Conservation (phyloP, 35 echinoderm and acorn worm genomes). For the Apostichopus parvimensis region DNA sequence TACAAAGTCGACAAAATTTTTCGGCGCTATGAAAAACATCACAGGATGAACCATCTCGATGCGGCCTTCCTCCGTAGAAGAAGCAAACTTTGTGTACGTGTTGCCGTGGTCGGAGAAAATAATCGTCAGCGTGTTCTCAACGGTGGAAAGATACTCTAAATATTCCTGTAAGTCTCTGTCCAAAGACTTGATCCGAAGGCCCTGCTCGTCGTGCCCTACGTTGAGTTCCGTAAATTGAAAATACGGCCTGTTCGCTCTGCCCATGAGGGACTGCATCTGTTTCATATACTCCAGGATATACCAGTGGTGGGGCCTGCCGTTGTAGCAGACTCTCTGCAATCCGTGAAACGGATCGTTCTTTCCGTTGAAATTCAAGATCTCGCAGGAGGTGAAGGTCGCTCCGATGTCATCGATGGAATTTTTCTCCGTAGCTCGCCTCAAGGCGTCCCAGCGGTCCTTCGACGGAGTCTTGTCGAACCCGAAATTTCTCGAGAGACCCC, state of each 20-base stretch:
- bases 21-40: constrained; percentile 67
- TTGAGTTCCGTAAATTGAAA: constrained; percentile 77
- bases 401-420: constrained; percentile 67
- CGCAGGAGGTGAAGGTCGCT: constrained; percentile 76
- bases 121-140: constrained; percentile 73
- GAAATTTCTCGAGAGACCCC: constrained; percentile 83
- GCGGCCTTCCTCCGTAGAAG: constrained; percentile 64
- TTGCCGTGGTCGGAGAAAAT: constrained; percentile 91
- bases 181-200: constrained; percentile 66
- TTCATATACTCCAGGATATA: constrained; percentile 81
- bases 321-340: constrained; percentile 73
- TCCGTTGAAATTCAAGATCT: constrained; percentile 73
- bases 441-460: constrained; percentile 72
- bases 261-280: constrained; percentile 43
- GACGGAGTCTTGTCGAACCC: constrained; percentile 56
- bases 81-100: constrained; percentile 70
- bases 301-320: constrained; percentile 73
- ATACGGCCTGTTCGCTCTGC: constrained; percentile 47
- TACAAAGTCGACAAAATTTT: constrained; percentile 51
- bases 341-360: constrained; percentile 83
- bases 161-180: constrained; percentile 73
- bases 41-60: constrained; percentile 88
- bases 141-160: constrained; percentile 49
- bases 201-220: constrained; percentile 80
- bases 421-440: constrained; percentile 49